Evolutionary conservation across 2,113 vertebrate species (phyloP).

Genomic region (Bos taurus): ARS-UCD2.0 NC_037357.1:52455001-52455500

Average conservation of each 20-base stretch:
- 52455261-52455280: too few relatives aligned
- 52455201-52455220: too few relatives aligned
- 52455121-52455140: neutral
- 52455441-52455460: too few relatives aligned
- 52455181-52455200: too few relatives aligned
- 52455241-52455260: too few relatives aligned
- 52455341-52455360: neutral
- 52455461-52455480: too few relatives aligned
- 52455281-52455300: too few relatives aligned
- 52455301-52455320: too few relatives aligned
- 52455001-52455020: neutral
- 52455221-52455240: too few relatives aligned
- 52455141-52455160: neutral
- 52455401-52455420: neutral
- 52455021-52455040: neutral
- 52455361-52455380: neutral
- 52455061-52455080: neutral
- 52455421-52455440: too few relatives aligned
- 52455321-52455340: too few relatives aligned
- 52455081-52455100: neutral
- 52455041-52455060: neutral
- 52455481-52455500: too few relatives aligned
- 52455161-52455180: neutral
- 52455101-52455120: neutral
- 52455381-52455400: slow-evolving; percentile 15